Percentiles rank a stretch among this genome's conserved stretches.
Evolutionary conservation across 2,888 invertebrate genomes (phyloP).

Genomic region (Parasteatoda lunata): DNA sequence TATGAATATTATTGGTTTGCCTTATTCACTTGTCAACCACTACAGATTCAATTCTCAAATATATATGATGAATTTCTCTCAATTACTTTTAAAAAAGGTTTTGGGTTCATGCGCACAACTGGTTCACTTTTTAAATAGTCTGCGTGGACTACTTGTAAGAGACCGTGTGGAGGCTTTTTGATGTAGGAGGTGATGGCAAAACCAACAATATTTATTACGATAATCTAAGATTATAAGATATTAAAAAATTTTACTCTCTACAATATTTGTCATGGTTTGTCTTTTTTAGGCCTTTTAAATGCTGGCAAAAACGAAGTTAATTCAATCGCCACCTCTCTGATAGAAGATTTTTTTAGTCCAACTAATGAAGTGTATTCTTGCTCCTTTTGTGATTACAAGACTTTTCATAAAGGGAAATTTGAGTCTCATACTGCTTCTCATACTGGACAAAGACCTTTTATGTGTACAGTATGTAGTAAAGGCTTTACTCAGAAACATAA

Average conservation of each 20-base stretch:
- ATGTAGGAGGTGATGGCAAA: too few relatives aligned
- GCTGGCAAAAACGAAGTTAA: slow-evolving; percentile 17
- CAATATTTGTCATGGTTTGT: neutral
- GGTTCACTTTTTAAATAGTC: too few relatives aligned
- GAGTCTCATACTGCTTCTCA: slow-evolving; percentile 47
- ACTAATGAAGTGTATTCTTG: slow-evolving; percentile 49
- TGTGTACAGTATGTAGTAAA: slow-evolving; percentile 49
- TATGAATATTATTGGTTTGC: too few relatives aligned
- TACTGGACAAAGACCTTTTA: slow-evolving; percentile 54
- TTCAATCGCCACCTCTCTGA: slow-evolving; percentile 17
- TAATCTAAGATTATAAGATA: neutral
- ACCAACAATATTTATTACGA: neutral
- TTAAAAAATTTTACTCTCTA: neutral
- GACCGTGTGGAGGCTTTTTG: too few relatives aligned
- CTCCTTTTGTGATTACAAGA: slow-evolving; percentile 42
- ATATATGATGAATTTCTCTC: too few relatives aligned
- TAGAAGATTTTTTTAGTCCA: slow-evolving; percentile 9
- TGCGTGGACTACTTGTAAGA: too few relatives aligned
- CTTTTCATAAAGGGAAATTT: slow-evolving; percentile 51
- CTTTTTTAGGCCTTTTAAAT: neutral
- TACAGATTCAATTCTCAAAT: too few relatives aligned
- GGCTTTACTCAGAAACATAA: slow-evolving; percentile 63
- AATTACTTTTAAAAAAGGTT: too few relatives aligned
- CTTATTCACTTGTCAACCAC: too few relatives aligned
- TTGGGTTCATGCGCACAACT: too few relatives aligned